phyloP scores from a whole-genome alignment of 2,888 invertebrate genomes.

The Seladonia tumulorum region DNA sequence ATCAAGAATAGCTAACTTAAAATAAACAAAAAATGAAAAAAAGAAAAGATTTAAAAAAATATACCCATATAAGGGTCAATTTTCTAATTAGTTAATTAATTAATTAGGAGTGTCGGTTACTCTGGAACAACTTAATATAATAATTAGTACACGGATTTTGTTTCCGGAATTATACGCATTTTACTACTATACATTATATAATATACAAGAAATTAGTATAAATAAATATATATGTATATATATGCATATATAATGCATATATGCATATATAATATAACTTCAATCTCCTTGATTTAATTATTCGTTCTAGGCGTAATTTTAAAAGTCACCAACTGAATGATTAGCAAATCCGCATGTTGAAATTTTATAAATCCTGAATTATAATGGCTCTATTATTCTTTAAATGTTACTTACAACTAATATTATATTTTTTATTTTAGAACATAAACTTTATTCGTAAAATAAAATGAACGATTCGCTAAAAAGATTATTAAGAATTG shows the following conservation, averaged over 20 bases:
- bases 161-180: constrained; percentile 28
- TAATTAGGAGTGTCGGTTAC: constrained; percentile 24
- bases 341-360: not conserved
- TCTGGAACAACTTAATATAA: constrained; percentile 22
- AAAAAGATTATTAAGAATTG: constrained; percentile 27
- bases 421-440: not conserved
- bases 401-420: constrained; percentile 4
- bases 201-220: constrained; percentile 26
- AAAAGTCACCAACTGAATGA: constrained; percentile 7
- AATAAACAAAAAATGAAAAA: constrained; percentile 2
- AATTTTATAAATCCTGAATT: constrained; percentile 23
- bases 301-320: constrained; percentile 12
- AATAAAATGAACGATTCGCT: constrained; percentile 29
- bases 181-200: constrained; percentile 21
- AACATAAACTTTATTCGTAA: constrained; percentile 18
- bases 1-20: not conserved
- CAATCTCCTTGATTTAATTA: not conserved
- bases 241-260: not conserved
- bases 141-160: constrained; percentile 30
- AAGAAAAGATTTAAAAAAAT: constrained; percentile 3
- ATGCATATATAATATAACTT: constrained; percentile 5
- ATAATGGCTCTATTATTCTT: not conserved
- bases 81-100: constrained; percentile 12
- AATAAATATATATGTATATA: constrained; percentile 5
- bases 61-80: constrained; percentile 5